A percentile compares a stretch with the other conserved stretches of the same genome.
Conservation (phyloP, 2,113 vertebrate genomes). For the Nothobranchius furzeri region DNA sequence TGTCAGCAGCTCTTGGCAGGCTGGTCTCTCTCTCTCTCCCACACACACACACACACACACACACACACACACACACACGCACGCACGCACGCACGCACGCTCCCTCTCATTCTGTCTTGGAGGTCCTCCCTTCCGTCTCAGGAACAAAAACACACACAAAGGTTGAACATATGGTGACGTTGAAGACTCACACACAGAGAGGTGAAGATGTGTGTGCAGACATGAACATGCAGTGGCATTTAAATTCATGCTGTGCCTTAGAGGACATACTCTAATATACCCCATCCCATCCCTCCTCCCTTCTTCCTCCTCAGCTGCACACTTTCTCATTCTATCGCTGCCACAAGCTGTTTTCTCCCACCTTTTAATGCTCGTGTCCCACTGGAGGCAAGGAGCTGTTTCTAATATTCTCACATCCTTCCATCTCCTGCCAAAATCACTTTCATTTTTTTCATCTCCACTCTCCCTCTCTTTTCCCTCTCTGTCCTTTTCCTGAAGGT, state of each 20-base stretch:
- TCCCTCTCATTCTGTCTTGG: slow-evolving; percentile 49
- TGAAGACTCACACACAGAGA: slow-evolving; percentile 24
- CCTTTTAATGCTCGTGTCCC: slow-evolving; percentile 59
- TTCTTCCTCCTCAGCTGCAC: slow-evolving; percentile 41
- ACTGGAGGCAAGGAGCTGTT: slow-evolving; percentile 31
- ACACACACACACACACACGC: slow-evolving; percentile 40
- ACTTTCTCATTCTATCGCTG: slow-evolving; percentile 58
- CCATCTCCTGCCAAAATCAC: slow-evolving; percentile 55
- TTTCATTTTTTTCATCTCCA: slow-evolving; percentile 23
- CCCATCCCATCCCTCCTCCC: slow-evolving; percentile 42
- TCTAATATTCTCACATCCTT: slow-evolving; percentile 61
- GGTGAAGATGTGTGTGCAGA: slow-evolving; percentile 12
- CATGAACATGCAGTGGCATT: slow-evolving; percentile 62
- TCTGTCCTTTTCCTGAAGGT: slow-evolving; percentile 56
- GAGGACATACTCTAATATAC: slow-evolving; percentile 70
- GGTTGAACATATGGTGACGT: slow-evolving; percentile 26
- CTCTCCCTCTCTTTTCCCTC: not conserved
- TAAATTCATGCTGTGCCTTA: slow-evolving; percentile 66
- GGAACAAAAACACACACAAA: slow-evolving; percentile 22
- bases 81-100: too few species aligned
- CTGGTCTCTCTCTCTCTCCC: too few species aligned
- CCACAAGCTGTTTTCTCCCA: slow-evolving; percentile 65
- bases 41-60: slow-evolving; percentile 31
- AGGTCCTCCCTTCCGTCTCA: slow-evolving; percentile 45
- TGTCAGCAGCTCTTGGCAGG: slow-evolving; percentile 55